Conservation (phyloP, 1,140 invertebrate genomes). For the Calosoma granatense region DNA sequence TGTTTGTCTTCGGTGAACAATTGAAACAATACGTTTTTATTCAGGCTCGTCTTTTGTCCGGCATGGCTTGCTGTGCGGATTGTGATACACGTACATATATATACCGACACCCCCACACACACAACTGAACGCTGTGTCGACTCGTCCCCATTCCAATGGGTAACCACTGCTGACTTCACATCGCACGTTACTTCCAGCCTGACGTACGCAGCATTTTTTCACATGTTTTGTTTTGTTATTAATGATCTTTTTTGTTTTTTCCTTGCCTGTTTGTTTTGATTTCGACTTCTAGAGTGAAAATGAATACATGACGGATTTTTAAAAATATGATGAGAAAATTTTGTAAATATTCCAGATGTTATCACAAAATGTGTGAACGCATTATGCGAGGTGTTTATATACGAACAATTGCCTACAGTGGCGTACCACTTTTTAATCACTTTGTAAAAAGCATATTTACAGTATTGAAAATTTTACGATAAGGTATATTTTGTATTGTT, state of each 20-base stretch:
- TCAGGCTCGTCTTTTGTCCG: slow-evolving; percentile 8
- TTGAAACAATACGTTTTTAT: slow-evolving; percentile 21
- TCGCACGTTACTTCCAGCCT: not conserved
- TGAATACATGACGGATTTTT: not conserved
- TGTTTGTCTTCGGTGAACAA: slow-evolving; percentile 20
- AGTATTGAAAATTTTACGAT: too few species aligned
- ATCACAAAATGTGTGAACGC: too few species aligned
- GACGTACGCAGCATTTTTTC: not conserved
- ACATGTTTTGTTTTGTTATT: slow-evolving; percentile 3
- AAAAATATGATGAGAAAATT: too few species aligned
- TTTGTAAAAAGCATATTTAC: too few species aligned
- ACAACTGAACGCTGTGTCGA: too few species aligned
- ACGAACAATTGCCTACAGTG: too few species aligned
- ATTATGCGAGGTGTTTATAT: too few species aligned
- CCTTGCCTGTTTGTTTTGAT: not conserved
- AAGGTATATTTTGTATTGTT: too few species aligned
- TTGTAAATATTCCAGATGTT: too few species aligned
- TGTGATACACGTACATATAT: slow-evolving; percentile 8
- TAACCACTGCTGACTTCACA: not conserved
- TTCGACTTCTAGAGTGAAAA: not conserved
- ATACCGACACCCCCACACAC: too few species aligned
- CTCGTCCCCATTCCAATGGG: not conserved
- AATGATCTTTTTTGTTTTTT: not conserved
- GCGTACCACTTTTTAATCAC: too few species aligned
- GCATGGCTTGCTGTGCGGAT: slow-evolving; percentile 1